Conservation (phyloP, 2,888 invertebrate species). For the Malachius bipustulatus region DNA sequence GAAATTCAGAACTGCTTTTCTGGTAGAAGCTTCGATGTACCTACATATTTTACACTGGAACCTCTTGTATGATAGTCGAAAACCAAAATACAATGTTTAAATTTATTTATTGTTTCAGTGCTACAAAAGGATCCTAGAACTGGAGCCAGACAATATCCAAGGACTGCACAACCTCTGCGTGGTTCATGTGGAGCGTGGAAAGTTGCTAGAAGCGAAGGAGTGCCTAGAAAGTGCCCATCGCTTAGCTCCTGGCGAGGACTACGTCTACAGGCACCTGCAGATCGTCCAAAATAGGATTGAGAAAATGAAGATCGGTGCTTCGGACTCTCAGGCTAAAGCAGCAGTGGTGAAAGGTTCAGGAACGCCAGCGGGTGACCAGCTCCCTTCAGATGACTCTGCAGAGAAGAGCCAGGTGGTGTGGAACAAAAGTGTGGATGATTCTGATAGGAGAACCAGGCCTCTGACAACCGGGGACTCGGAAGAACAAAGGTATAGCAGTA, state of each 20-base stretch:
- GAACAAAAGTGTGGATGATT: constrained; percentile 34
- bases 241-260: constrained; percentile 81
- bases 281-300: constrained; percentile 66
- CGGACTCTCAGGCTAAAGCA: constrained; percentile 27
- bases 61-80: too few relatives aligned
- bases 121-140: constrained; percentile 73
- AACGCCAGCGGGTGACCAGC: constrained; percentile 28
- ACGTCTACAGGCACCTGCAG: constrained; percentile 78
- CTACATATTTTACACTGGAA: too few relatives aligned
- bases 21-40: too few relatives aligned
- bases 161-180: constrained; percentile 94
- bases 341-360: constrained; percentile 26
- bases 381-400: constrained; percentile 25
- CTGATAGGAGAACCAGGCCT: constrained; percentile 33
- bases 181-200: constrained; percentile 85
- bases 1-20: too few relatives aligned
- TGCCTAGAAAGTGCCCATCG: constrained; percentile 72
- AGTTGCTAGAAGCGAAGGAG: constrained; percentile 69
- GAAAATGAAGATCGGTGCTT: constrained; percentile 31
- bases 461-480: constrained; percentile 35
- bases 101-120: too few relatives aligned
- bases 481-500: constrained; percentile 35
- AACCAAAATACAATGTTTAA: too few relatives aligned
- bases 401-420: constrained; percentile 33
- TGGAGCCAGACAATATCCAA: constrained; percentile 86